Evolutionary conservation across 2,888 invertebrate species (phyloP), one percentile per base, ranked within the genome.

Genomic region (Syritta pipiens): DNA sequence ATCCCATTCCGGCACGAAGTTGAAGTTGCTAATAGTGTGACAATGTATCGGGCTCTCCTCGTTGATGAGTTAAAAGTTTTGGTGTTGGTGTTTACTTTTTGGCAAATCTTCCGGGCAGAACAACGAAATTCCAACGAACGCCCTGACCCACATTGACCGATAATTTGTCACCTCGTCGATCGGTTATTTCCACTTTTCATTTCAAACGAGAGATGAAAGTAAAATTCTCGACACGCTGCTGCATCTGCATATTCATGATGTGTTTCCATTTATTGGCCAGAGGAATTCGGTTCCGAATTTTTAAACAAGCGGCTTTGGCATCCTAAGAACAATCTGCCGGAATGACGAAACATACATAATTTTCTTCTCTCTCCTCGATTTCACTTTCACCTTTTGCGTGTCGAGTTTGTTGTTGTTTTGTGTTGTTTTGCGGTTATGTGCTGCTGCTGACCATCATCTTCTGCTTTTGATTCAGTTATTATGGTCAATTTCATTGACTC

Each of bases 121-220:
- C 17, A 65, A 53, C 48, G 37, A 60, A 65, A 60, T 60, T 59
- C 63, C 71, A 28, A 60, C 40, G 42, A 9, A 37, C n/a, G 51
- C 32, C 49, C 65, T 71, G 71, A 57, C 42, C 68, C 48, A 57
- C 40, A 62, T 32, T 12, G 14, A 14, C 19, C 22, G 42, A 44
- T 44, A 35, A n/a, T n/a, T n/a, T 35, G 20, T 46, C 17, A 10
- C 9, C 37, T 24, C 4, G 20, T 32, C 10, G 9, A 40, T 62
- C 20, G 49, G n/a, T n/a, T n/a, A n/a, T 51, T 53, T 65, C 51
- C 65, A 77, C 77, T 77, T 77, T 77, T 77, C 71, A 77, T 77
- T 77, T 77, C 71, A 55, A 28, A 71, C 62, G 30, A 71, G 59
- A 60, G 71, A 77, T 72, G 77, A 77, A 77, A 77, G 77, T 77